These are phyloP conservation scores for Channa argus DNA, from an alignment of 2,113 vertebrate genomes.

Conservation along the genomic window DNA sequence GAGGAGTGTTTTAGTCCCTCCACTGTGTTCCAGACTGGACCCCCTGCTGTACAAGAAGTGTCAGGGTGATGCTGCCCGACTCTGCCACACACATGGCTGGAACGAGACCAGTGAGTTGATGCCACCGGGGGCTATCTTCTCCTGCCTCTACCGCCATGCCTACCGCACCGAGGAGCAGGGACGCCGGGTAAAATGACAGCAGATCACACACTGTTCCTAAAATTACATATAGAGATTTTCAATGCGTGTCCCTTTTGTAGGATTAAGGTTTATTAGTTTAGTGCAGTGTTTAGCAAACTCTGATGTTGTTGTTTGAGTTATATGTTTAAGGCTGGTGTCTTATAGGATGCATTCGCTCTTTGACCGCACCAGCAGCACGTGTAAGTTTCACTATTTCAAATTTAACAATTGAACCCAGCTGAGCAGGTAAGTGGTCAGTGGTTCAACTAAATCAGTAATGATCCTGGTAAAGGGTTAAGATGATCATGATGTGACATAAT, in stretches of 20 bases:
- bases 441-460: neutral
- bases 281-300: too few species aligned
- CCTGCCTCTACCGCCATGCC: constrained; percentile 95
- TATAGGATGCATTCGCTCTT: too few species aligned
- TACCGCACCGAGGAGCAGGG: constrained; percentile 97
- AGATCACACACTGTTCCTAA: neutral
- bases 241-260: too few species aligned
- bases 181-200: constrained; percentile 81
- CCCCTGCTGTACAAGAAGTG: constrained; percentile 95
- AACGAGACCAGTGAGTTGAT: constrained; percentile 96
- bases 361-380: neutral
- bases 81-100: constrained; percentile 95
- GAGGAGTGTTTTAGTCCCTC: constrained; percentile 6
- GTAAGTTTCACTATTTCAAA: constrained; percentile 41
- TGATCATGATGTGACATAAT: neutral
- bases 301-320: too few species aligned
- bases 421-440: constrained; percentile 40
- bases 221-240: too few species aligned
- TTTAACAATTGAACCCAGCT: constrained; percentile 34
- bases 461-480: constrained; percentile 26
- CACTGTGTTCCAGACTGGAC: constrained; percentile 85
- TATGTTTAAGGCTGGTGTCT: neutral
- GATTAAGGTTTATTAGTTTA: too few species aligned
- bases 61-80: constrained; percentile 93
- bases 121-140: constrained; percentile 94